Conservation (phyloP, 2,797 vertebrate genomes). For the Sebastes umbrosus region DNA sequence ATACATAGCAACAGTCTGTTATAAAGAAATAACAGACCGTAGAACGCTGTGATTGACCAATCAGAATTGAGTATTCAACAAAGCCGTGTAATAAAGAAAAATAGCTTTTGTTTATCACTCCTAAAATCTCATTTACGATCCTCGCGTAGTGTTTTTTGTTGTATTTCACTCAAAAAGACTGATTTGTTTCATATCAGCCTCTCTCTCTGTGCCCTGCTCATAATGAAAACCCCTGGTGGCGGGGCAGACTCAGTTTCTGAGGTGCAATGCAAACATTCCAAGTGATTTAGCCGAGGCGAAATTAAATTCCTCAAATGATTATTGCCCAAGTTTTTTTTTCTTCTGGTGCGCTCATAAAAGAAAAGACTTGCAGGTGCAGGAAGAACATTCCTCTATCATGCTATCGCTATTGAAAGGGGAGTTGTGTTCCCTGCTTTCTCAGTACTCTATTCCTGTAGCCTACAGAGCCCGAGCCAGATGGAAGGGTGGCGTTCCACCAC, state of each 20-base stretch:
- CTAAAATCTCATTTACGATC: slow-evolving; percentile 21
- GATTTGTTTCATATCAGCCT: slow-evolving; percentile 14
- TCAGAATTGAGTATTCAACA: no score
- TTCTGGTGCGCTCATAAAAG: slow-evolving; percentile 49
- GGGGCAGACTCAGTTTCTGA: slow-evolving; percentile 42
- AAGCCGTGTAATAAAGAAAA: not conserved
- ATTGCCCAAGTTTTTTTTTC: slow-evolving; percentile 61
- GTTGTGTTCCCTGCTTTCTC: slow-evolving; percentile 72
- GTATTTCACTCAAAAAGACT: slow-evolving; percentile 19
- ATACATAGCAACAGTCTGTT: no score
- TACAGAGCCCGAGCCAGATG: slow-evolving; percentile 62
- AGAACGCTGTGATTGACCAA: no score
- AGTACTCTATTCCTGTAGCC: slow-evolving; percentile 74
- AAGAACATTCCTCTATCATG: slow-evolving; percentile 63
- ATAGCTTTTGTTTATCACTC: not conserved
- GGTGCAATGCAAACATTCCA: slow-evolving; percentile 68
- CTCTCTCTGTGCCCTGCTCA: slow-evolving; percentile 26
- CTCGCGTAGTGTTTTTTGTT: slow-evolving; percentile 29
- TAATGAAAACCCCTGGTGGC: slow-evolving; percentile 46
- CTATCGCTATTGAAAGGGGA: slow-evolving; percentile 56
- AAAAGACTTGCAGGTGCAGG: slow-evolving; percentile 76
- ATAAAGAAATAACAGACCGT: no score
- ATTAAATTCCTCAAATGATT: slow-evolving; percentile 80
- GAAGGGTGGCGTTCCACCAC: slow-evolving; percentile 71
- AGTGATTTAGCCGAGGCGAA: slow-evolving; percentile 68